These are phyloP conservation scores for Sphinx pinastri DNA, from an alignment of 2,888 invertebrate genomes.

Conservation along the genomic window DNA sequence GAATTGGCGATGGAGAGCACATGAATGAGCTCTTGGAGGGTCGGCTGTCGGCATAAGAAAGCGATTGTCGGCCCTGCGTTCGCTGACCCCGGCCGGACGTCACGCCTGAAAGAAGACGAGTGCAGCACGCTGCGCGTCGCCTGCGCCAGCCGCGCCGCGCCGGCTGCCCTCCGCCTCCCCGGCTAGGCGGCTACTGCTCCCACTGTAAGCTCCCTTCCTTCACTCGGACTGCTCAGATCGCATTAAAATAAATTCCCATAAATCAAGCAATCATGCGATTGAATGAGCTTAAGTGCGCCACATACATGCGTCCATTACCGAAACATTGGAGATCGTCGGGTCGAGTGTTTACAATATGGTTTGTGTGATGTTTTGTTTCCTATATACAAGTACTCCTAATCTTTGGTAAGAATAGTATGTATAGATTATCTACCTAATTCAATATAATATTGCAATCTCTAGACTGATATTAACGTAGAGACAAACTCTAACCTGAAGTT, in stretches of 20 bases:
- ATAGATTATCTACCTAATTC: not conserved
- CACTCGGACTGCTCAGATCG: not conserved
- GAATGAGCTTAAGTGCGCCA: not conserved
- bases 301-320: not conserved
- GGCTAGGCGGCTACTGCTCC: conserved; percentile 3
- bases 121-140: conserved; percentile 60
- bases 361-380: not conserved
- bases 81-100: conserved; percentile 80
- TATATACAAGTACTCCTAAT: not conserved
- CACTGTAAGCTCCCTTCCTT: not conserved
- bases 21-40: conserved; percentile 74
- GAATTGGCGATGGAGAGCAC: conserved; percentile 52
- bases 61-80: conserved; percentile 71
- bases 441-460: not conserved
- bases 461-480: too few species aligned
- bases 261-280: conserved; percentile 45
- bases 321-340: conserved; percentile 1
- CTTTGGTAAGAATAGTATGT: not conserved
- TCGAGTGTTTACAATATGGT: not conserved
- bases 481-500: too few species aligned
- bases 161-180: conserved; percentile 33
- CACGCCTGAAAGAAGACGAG: conserved; percentile 78
- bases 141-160: conserved; percentile 39
- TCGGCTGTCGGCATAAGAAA: conserved; percentile 74
- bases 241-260: conserved; percentile 47